A percentile compares a stretch with the other conserved stretches of the same genome.
Evolutionary conservation across 2,797 vertebrate genomes (phyloP).

Genomic region (Epinephelus malabaricus): DNA sequence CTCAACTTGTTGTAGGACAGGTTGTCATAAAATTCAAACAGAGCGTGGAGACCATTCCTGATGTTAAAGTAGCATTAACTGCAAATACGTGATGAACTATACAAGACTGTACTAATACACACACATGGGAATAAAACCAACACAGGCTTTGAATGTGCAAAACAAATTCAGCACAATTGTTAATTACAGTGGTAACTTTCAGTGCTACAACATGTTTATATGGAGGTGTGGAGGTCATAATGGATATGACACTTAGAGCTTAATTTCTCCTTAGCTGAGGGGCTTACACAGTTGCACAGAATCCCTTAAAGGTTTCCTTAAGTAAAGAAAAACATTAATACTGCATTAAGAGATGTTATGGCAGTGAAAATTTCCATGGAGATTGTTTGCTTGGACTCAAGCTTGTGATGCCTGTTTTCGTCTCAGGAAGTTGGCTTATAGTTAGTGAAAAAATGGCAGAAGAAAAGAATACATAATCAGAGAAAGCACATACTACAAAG

Average conservation of each 20-base stretch:
- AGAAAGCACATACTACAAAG: too few relatives aligned
- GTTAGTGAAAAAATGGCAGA: too few relatives aligned
- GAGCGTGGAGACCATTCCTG: constrained; percentile 43
- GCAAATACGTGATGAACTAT: constrained; percentile 35
- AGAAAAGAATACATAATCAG: too few relatives aligned
- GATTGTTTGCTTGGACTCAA: too few relatives aligned
- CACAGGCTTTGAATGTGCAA: not conserved
- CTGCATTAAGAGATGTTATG: too few relatives aligned
- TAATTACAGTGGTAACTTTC: not conserved
- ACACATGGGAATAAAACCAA: not conserved
- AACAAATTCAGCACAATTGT: not conserved
- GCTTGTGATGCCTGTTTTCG: too few relatives aligned
- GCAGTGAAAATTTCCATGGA: too few relatives aligned
- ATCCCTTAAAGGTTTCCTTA: too few relatives aligned
- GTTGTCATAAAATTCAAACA: constrained; percentile 53
- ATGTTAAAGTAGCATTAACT: constrained; percentile 38
- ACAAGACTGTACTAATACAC: constrained; percentile 22
- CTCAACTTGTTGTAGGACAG: constrained; percentile 60
- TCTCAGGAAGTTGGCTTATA: too few relatives aligned
- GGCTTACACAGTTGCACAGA: too few relatives aligned
- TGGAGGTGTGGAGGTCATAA: constrained; percentile 1
- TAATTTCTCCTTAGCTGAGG: too few relatives aligned
- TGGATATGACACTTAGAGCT: not conserved
- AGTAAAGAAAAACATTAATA: too few relatives aligned
- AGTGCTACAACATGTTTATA: not conserved